Evolutionary conservation across 23 tunicate species (phyloP).

Genomic region (Styela clava): DNA sequence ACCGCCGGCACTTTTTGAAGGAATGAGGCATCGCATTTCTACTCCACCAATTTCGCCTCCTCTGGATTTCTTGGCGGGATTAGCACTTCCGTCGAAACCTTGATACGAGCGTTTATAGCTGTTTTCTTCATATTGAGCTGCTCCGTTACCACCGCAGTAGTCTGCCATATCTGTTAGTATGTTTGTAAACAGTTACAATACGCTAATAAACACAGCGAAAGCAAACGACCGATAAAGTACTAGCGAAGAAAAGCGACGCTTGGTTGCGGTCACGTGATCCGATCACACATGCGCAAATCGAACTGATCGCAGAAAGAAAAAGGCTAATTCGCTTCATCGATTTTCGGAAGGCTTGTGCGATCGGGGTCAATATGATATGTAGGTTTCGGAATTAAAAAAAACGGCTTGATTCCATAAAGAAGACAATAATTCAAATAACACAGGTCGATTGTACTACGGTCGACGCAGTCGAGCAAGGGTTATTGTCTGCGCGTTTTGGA

Average conservation of each 20-base stretch:
- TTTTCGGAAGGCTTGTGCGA: too few species aligned
- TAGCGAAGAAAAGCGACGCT: background rate
- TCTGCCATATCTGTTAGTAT: constrained; percentile 11
- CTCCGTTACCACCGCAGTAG: background rate
- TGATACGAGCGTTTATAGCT: constrained; percentile 63
- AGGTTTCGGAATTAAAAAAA: too few species aligned
- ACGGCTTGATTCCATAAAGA: too few species aligned
- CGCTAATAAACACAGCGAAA: background rate
- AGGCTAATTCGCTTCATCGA: background rate
- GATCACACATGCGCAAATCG: background rate
- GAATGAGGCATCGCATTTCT: constrained; percentile 85
- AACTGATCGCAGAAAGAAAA: background rate
- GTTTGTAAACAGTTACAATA: background rate
- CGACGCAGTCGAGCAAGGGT: too few species aligned
- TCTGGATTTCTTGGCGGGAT: constrained; percentile 43
- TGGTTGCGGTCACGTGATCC: background rate
- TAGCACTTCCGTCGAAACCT: constrained; percentile 36
- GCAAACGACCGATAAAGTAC: background rate
- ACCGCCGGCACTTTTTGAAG: constrained; percentile 81
- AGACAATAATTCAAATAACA: too few species aligned
- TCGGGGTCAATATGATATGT: too few species aligned
- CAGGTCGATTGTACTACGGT: too few species aligned
- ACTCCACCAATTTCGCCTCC: constrained; percentile 26
- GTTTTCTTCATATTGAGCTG: constrained; percentile 29
- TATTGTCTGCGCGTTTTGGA: too few species aligned